phyloP scores from a whole-genome alignment of 2,113 vertebrate genomes.

The Chaetura pelagica region DNA sequence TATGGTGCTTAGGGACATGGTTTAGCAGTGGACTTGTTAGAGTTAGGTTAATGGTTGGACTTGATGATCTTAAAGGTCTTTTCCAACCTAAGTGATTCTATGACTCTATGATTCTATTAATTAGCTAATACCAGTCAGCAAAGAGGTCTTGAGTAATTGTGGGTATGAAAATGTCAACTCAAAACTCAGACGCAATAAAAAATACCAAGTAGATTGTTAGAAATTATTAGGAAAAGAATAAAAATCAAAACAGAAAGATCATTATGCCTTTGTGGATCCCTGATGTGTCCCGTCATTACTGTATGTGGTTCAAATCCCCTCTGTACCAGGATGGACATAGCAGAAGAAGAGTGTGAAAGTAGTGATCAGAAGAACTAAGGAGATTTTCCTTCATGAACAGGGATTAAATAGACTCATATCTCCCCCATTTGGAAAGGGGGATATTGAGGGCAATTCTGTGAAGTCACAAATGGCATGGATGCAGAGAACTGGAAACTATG shows the following conservation, averaged over 20 bases:
- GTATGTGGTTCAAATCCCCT: rapidly evolving
- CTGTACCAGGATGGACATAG: background rate
- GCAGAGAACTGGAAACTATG: background rate
- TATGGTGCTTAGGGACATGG: too few species aligned
- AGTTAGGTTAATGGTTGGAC: too few species aligned
- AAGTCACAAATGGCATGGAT: background rate
- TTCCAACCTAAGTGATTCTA: too few species aligned
- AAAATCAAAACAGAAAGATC: background rate
- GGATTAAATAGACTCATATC: background rate
- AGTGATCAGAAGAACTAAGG: background rate
- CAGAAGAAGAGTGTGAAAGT: background rate
- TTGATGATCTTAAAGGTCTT: too few species aligned
- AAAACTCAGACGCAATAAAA: background rate
- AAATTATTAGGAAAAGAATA: background rate
- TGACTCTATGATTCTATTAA: too few species aligned
- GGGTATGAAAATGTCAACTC: background rate
- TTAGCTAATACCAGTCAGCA: background rate
- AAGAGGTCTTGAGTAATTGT: background rate
- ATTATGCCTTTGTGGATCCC: background rate
- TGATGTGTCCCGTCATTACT: background rate
- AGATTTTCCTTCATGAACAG: background rate
- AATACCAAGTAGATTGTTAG: background rate
- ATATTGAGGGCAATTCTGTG: background rate
- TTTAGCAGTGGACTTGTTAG: too few species aligned
- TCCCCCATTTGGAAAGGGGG: background rate